A percentile compares a stretch with the other conserved stretches of the same genome.
Evolutionary conservation across 2,113 vertebrate genomes (phyloP).

Genomic region (Columba livia): DNA sequence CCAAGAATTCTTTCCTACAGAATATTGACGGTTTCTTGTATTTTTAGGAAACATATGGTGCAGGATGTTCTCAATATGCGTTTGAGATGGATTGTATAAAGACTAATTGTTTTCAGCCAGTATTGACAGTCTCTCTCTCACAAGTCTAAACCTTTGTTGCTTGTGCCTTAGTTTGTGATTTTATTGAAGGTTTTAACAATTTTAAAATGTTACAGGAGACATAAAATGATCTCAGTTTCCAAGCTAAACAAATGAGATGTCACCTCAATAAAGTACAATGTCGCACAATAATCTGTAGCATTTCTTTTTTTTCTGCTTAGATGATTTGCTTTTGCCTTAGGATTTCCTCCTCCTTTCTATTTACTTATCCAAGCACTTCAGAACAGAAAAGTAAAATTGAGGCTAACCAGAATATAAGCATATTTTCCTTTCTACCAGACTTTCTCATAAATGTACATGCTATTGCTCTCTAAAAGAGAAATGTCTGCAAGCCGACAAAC

Average conservation of each 20-base stretch:
- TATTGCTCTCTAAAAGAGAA: neutral
- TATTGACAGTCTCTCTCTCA: neutral
- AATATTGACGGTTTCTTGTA: neutral
- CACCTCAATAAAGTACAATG: neutral
- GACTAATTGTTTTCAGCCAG: neutral
- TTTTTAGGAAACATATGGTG: neutral
- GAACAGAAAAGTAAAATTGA: neutral
- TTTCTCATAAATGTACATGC: neutral
- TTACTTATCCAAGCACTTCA: neutral
- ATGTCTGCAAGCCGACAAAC: neutral
- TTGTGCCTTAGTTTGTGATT: neutral
- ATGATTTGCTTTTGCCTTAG: neutral
- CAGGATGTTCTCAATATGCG: neutral
- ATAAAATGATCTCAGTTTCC: neutral
- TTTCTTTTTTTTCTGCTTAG: neutral
- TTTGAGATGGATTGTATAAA: neutral
- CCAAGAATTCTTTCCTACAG: neutral
- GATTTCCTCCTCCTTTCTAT: neutral
- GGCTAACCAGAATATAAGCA: neutral
- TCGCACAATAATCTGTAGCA: neutral
- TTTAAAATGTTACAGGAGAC: neutral
- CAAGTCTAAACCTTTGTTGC: neutral
- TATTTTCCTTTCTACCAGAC: neutral
- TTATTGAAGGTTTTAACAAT: neutral
- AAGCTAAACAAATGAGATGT: neutral